These are phyloP conservation scores for Parthenolecanium corni DNA, from an alignment of 2,888 invertebrate genomes.

Conservation along the genomic window DNA sequence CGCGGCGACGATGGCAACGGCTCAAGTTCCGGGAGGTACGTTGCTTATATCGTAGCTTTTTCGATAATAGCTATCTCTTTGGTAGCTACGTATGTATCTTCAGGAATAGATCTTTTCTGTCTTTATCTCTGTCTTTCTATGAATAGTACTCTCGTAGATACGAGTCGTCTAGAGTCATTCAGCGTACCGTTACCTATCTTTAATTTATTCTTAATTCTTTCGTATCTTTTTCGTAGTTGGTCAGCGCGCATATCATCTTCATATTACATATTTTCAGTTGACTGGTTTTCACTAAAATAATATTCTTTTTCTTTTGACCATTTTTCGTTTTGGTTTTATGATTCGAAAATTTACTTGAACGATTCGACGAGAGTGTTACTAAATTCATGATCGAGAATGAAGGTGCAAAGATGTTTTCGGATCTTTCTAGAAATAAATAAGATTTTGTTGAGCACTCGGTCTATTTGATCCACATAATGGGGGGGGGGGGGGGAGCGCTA, in stretches of 20 bases:
- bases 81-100: no score
- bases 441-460: background rate
- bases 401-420: no score
- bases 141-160: background rate
- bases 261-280: background rate
- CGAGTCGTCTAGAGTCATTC: background rate
- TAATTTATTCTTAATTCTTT: slow-evolving; percentile 4
- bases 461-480: no score
- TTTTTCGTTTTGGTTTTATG: background rate
- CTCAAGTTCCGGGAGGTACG: slow-evolving; percentile 19
- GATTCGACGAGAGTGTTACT: no score
- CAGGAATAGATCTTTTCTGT: background rate
- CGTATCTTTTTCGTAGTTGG: slow-evolving; percentile 3
- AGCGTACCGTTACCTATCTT: no score
- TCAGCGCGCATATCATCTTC: slow-evolving; percentile 20
- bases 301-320: background rate
- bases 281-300: background rate
- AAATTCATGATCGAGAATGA: background rate
- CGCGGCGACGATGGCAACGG: background rate
- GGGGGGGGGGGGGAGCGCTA: no score
- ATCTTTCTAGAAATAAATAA: background rate
- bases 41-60: no score
- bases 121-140: background rate
- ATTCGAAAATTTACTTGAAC: no score
- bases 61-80: no score